Evolutionary conservation across 2,888 invertebrate genomes (phyloP).

Genomic region (Lasioglossum morio): DNA sequence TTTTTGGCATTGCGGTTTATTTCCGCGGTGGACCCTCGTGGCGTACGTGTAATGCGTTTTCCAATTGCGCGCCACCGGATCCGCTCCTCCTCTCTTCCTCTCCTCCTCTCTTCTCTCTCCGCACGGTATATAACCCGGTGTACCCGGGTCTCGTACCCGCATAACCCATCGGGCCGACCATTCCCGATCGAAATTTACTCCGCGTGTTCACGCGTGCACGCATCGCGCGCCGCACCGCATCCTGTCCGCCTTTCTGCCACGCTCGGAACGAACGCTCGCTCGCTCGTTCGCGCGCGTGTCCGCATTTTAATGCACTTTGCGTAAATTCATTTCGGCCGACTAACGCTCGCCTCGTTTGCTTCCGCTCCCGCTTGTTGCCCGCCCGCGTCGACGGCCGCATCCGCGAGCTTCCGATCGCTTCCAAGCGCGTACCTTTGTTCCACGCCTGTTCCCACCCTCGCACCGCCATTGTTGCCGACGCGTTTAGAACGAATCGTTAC

Average conservation of each 20-base stretch:
- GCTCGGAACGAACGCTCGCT: conserved; percentile 35
- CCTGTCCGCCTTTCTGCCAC: conserved; percentile 26
- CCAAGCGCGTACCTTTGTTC: background rate
- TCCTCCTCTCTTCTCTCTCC: background rate
- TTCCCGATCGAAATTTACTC: conserved; percentile 55
- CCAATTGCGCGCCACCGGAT: conserved; percentile 59
- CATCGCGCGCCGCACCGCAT: conserved; percentile 11
- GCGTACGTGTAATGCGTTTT: conserved; percentile 65
- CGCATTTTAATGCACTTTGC: conserved; percentile 73
- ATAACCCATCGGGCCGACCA: background rate
- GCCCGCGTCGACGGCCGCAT: background rate
- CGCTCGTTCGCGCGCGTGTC: conserved; percentile 5
- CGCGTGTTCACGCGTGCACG: conserved; percentile 18
- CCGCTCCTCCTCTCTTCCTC: background rate
- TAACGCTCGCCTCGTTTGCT: conserved; percentile 56
- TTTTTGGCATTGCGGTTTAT: conserved; percentile 70
- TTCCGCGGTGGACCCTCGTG: conserved; percentile 57
- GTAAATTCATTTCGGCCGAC: conserved; percentile 70
- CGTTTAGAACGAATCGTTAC: background rate
- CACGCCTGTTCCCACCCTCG: background rate
- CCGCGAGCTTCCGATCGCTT: background rate
- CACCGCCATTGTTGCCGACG: background rate
- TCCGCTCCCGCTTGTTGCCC: background rate
- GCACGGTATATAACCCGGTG: background rate
- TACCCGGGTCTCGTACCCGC: background rate